These are phyloP conservation scores for Agrilus cyanescens DNA, from an alignment of 2,888 invertebrate species.

Conservation along the genomic window DNA sequence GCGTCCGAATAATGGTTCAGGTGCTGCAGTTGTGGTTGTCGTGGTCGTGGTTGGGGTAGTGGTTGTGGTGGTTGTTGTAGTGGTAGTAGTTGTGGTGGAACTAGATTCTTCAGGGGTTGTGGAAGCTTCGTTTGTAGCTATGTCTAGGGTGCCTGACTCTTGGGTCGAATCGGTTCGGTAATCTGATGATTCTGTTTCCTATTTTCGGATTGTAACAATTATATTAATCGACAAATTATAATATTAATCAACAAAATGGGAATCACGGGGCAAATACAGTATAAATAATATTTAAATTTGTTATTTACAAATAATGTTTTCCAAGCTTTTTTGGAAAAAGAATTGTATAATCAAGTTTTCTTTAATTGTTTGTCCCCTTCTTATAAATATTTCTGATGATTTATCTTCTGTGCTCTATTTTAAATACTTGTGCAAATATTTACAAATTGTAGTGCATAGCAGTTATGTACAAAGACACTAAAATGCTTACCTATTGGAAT, in stretches of 20 bases:
- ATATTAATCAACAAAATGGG: not conserved
- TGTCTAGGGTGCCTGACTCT: slow-evolving; percentile 25
- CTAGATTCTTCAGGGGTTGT: slow-evolving; percentile 40
- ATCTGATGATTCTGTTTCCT: slow-evolving; percentile 29
- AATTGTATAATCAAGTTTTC: too few species aligned
- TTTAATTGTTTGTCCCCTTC: too few species aligned
- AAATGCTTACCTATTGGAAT: too few species aligned
- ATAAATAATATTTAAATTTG: not conserved
- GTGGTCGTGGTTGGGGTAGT: slow-evolving; percentile 44
- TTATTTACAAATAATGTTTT: too few species aligned
- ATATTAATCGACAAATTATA: not conserved
- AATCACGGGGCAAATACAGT: not conserved
- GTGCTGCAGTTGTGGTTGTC: slow-evolving; percentile 33
- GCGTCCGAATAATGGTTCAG: slow-evolving; percentile 23
- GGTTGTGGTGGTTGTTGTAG: slow-evolving; percentile 43
- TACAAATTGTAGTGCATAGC: too few species aligned
- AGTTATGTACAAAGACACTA: too few species aligned
- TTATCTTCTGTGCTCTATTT: too few species aligned
- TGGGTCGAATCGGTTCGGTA: slow-evolving; percentile 14
- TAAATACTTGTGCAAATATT: too few species aligned
- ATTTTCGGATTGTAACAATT: slow-evolving; percentile 38
- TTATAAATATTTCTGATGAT: too few species aligned
- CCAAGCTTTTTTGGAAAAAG: too few species aligned
- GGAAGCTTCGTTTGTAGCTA: slow-evolving; percentile 29
- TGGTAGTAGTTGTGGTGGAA: slow-evolving; percentile 42